These are phyloP conservation scores for Plebejus anna DNA, from an alignment of 2,888 invertebrate species.

Conservation along the genomic window DNA sequence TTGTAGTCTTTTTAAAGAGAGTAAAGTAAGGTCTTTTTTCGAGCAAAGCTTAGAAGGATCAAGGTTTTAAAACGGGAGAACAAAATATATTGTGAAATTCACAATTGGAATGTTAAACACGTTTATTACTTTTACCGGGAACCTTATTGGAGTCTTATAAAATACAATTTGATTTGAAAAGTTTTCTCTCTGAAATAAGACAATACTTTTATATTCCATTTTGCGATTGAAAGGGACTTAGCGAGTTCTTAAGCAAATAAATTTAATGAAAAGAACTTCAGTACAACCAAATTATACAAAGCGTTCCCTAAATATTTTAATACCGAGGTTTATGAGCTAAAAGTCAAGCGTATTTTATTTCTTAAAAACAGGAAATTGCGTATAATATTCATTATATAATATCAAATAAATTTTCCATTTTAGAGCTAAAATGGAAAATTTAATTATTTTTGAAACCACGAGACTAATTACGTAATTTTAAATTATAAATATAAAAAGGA, in stretches of 20 bases:
- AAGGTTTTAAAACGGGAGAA: too few relatives aligned
- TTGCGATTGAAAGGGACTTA: not conserved
- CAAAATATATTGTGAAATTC: not conserved
- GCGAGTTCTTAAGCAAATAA: not conserved
- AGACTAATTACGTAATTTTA: not conserved
- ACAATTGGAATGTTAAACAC: not conserved
- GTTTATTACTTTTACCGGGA: not conserved
- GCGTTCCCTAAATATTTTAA: not conserved
- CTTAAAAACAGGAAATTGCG: not conserved
- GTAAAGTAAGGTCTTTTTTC: not conserved
- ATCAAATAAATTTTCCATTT: not conserved
- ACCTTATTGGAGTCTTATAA: not conserved
- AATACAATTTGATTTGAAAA: not conserved
- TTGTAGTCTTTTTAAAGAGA: too few relatives aligned
- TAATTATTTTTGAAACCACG: too few relatives aligned
- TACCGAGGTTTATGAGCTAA: not conserved
- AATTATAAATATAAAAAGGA: not conserved
- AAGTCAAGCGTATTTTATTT: not conserved
- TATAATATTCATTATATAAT: not conserved
- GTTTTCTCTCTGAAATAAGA: not conserved
- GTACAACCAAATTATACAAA: not conserved
- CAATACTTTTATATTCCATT: not conserved
- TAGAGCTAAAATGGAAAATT: not conserved
- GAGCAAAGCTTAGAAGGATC: too few relatives aligned
- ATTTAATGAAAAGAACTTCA: slow-evolving; percentile 1